Base-by-base conservation (phyloP, 2,888 invertebrate genomes). In the Sarcophaga caerulescens region DNA sequence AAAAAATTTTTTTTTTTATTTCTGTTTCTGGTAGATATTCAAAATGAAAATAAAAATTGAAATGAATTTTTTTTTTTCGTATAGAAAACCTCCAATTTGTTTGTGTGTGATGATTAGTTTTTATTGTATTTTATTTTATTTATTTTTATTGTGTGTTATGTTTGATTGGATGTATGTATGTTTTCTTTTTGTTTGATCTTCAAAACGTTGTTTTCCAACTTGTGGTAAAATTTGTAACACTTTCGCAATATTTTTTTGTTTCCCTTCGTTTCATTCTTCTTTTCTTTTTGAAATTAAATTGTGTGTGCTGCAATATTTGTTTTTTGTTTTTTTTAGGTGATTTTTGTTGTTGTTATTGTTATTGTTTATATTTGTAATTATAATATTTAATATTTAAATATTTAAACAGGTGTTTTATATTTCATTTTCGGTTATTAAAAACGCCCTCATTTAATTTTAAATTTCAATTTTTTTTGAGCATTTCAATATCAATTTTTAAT, bases 321-420 rank as follows among this genome's bases (percentile, higher is more conserved):
- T 45, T 35, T 62, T 63, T 59, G 21, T 62, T 21, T 52, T 21
- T 52, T 68, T 21, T 73, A 10, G 8, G 8, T 35, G 52, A 3
- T 11, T 21, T 60, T 52, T 25, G 19, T 57, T 17, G n/a, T 62
- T 17, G 17, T 45, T 70, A 4, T 21, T 68, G 65, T 44, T 77
- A 52, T 47, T 63, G 10, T 62, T 69, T 62, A n/a, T 69, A 35
- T 69, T 69, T 76, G 19, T 52, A 14, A 52, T 17, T 4, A 52
- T 52, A 52, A 14, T 52, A 14, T 52, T 52, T 52, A 52, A 14
- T 17, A 52, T 59, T 10, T n/a, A 23, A 70, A 63, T 23, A 65
- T 63, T 21, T 73, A 14, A 75, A 44, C 85, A 85, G 73, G 77
- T 81, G 84, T 62, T 85, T 85, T 69, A 2, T 57, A 45, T 47